These are phyloP conservation scores for Clusia tigrina DNA, from an alignment of 2,888 invertebrate species.

Conservation along the genomic window DNA sequence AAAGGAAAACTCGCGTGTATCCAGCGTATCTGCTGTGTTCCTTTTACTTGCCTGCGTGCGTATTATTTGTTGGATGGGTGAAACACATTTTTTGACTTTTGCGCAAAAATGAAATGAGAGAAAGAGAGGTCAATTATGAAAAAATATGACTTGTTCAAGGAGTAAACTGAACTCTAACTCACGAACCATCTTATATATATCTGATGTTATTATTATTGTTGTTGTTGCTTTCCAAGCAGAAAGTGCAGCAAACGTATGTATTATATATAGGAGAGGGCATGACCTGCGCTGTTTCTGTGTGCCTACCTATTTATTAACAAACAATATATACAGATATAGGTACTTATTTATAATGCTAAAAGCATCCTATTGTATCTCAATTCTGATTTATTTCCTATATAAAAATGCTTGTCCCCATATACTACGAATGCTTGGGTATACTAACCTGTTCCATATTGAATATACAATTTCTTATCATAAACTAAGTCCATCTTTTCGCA, in stretches of 20 bases:
- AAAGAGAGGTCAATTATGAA: constrained; percentile 10
- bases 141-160: constrained; percentile 5
- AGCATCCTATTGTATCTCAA: too few relatives aligned
- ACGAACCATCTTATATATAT: neutral
- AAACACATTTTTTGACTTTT: constrained; percentile 19
- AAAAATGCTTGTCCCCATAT: too few relatives aligned
- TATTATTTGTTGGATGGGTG: constrained; percentile 2
- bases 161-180: neutral
- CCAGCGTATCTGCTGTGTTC: constrained; percentile 33
- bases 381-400: too few relatives aligned
- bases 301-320: neutral
- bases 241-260: too few relatives aligned
- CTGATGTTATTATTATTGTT: neutral
- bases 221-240: neutral
- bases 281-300: neutral
- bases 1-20: constrained; percentile 21
- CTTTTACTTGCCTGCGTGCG: constrained; percentile 29
- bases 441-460: too few relatives aligned
- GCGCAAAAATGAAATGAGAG: constrained; percentile 16
- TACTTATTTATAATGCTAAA: too few relatives aligned
- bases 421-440: too few relatives aligned
- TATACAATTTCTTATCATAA: too few relatives aligned
- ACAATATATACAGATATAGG: neutral
- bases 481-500: too few relatives aligned
- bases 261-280: neutral